Evolutionary conservation across 2,797 vertebrate species (phyloP).

Genomic region (Sebastes itinus): DNA sequence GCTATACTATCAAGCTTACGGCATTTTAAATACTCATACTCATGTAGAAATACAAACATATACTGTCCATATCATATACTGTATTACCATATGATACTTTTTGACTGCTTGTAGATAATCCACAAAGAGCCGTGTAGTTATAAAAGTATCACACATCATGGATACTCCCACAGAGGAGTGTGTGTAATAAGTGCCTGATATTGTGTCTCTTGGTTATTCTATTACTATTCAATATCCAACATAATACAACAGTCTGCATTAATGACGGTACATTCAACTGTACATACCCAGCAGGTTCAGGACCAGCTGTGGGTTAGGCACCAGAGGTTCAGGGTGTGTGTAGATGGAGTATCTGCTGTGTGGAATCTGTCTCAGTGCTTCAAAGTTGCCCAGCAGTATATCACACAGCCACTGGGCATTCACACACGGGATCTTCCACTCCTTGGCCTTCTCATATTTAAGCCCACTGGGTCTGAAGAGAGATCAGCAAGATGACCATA

Average conservation of each 20-base stretch:
- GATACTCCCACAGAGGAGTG: background rate
- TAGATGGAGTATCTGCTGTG: constrained; percentile 89
- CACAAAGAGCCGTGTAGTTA: background rate
- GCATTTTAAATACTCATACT: background rate
- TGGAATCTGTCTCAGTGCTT: constrained; percentile 92
- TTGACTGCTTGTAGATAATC: background rate
- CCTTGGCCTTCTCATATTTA: constrained; percentile 97
- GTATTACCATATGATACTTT: background rate
- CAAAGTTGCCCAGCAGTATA: constrained; percentile 93
- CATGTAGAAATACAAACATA: background rate
- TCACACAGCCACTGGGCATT: constrained; percentile 97
- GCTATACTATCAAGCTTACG: background rate
- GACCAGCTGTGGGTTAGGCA: constrained; percentile 89
- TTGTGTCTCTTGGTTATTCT: background rate
- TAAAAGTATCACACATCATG: background rate
- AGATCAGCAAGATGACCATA: background rate
- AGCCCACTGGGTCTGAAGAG: constrained; percentile 86
- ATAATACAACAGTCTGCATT: background rate
- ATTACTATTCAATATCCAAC: background rate
- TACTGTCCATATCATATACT: background rate
- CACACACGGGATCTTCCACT: constrained; percentile 97
- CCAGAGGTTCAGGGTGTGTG: constrained; percentile 88
- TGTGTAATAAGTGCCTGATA: background rate
- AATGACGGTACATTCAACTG: background rate
- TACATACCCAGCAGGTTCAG: constrained; percentile 89